Percentiles rank a stretch among this genome's conserved stretches.
Evolutionary conservation across 2,888 invertebrate genomes (phyloP).

Genomic region (Leptothorax acervorum): DNA sequence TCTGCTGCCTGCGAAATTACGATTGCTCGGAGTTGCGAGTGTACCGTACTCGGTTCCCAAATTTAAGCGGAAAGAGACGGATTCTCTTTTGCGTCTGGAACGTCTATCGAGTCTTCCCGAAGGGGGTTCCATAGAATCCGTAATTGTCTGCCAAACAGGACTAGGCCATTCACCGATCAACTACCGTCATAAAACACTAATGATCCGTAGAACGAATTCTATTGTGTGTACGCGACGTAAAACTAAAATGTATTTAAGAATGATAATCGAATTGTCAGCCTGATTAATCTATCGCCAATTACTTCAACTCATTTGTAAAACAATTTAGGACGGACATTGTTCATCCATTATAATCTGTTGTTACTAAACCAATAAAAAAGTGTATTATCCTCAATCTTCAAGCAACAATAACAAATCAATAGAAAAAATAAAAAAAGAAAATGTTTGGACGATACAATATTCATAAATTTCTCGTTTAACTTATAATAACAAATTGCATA

Average conservation of each 20-base stretch:
- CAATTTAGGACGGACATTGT: conserved; percentile 56
- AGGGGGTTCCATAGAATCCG: conserved; percentile 28
- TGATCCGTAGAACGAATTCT: conserved; percentile 35
- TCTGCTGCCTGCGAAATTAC: conserved; percentile 61
- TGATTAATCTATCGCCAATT: conserved; percentile 60
- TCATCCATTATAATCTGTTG: conserved; percentile 58
- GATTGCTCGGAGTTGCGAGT: conserved; percentile 58
- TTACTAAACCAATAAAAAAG: conserved; percentile 48
- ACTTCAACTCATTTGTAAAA: conserved; percentile 65
- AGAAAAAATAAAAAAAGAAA: neutral
- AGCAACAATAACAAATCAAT: neutral
- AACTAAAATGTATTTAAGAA: conserved; percentile 36
- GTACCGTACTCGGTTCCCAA: conserved; percentile 50
- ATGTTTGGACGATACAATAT: neutral
- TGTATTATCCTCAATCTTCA: neutral
- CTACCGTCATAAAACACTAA: conserved; percentile 26
- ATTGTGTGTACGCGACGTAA: conserved; percentile 39
- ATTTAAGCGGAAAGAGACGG: conserved; percentile 51
- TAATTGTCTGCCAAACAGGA: conserved; percentile 53
- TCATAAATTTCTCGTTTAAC: neutral
- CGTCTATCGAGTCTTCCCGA: conserved; percentile 49
- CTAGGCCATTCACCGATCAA: conserved; percentile 6
- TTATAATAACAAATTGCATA: neutral
- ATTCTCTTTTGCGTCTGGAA: conserved; percentile 36
- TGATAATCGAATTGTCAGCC: conserved; percentile 54